Conservation (phyloP, 2,113 vertebrate species). For the Gulo gulo region DNA sequence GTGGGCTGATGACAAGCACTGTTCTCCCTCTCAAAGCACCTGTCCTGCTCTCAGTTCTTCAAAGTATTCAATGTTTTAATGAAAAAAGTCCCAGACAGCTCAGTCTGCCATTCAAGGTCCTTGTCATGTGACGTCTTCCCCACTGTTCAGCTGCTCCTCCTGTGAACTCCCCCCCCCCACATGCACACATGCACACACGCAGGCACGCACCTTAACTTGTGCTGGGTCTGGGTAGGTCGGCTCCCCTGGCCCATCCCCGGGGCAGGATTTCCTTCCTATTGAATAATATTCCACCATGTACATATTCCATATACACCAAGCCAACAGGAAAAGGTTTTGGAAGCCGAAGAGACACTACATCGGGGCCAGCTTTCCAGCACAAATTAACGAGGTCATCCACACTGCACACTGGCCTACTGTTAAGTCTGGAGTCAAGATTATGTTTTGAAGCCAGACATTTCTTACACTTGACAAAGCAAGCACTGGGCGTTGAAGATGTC, state of each 20-base stretch:
- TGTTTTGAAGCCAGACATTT: background rate
- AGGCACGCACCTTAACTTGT: too few species aligned
- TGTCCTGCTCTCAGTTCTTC: background rate
- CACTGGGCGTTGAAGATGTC: background rate
- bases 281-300: background rate
- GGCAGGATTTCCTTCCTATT: background rate
- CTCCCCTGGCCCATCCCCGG: too few species aligned
- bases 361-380: background rate
- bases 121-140: background rate
- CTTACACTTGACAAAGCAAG: background rate
- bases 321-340: background rate
- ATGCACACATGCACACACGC: fast-evolving
- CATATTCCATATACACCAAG: background rate
- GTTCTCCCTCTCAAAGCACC: background rate
- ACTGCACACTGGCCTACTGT: too few species aligned
- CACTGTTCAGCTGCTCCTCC: too few species aligned
- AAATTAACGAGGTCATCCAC: background rate
- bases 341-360: background rate
- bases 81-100: background rate
- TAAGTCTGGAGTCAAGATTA: background rate
- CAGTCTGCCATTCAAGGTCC: background rate
- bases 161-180: fast-evolving
- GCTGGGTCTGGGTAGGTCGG: background rate
- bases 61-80: background rate
- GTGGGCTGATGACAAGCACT: fast-evolving